Conservation (phyloP, 2,113 vertebrate species). For the Chlorodrepanis virens region DNA sequence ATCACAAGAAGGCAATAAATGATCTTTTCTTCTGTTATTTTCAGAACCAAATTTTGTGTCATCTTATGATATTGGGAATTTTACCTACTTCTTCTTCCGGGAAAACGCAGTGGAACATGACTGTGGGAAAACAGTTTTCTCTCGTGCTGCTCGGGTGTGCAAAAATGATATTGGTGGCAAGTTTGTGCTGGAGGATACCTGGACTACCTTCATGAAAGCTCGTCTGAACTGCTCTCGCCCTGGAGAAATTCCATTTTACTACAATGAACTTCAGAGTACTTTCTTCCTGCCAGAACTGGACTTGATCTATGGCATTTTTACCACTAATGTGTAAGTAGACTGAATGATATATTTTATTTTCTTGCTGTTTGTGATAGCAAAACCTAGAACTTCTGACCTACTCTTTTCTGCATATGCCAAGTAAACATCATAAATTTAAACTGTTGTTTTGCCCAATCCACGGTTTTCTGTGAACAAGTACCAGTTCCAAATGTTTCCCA, state of each 20-base stretch:
- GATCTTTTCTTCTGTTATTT: constrained; percentile 4
- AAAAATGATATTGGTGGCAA: constrained; percentile 96
- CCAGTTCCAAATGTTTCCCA: not conserved
- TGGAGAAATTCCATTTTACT: constrained; percentile 95
- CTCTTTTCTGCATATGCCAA: not conserved
- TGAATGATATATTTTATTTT: not conserved
- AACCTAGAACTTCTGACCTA: not conserved
- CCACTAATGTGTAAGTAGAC: constrained; percentile 92
- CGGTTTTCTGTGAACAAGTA: not conserved
- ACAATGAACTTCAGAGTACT: constrained; percentile 93
- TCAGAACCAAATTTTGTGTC: constrained; percentile 97
- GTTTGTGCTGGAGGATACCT: constrained; percentile 94
- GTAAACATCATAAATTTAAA: not conserved
- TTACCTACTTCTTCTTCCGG: constrained; percentile 97
- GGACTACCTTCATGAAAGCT: constrained; percentile 99
- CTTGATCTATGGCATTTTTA: constrained; percentile 95
- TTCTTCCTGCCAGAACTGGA: constrained; percentile 95
- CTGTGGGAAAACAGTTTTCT: constrained; percentile 93
- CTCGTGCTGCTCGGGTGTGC: constrained; percentile 90
- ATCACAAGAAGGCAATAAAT: constrained; percentile 43
- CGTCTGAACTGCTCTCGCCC: constrained; percentile 94
- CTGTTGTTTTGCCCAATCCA: not conserved
- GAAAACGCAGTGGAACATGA: constrained; percentile 96
- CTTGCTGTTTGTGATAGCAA: not conserved
- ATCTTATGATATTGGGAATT: constrained; percentile 94